phyloP scores from a whole-genome alignment of 2,113 vertebrate genomes.

The Hipposideros armiger region DNA sequence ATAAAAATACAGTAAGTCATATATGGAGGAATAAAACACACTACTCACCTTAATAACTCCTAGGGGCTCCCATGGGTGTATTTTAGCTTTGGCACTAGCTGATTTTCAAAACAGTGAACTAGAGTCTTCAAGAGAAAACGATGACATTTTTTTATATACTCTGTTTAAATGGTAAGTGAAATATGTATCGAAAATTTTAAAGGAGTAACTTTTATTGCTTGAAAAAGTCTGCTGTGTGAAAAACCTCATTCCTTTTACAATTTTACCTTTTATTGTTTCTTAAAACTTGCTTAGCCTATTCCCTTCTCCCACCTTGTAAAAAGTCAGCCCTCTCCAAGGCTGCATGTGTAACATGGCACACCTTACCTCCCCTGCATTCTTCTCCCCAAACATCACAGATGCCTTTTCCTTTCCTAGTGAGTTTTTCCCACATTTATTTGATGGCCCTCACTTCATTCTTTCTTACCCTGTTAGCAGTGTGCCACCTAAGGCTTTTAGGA shows the following conservation, averaged over 20 bases:
- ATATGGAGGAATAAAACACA: neutral
- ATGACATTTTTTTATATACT: slow-evolving; percentile 1
- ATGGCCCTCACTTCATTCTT: neutral
- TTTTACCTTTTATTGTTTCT: slow-evolving; percentile 10
- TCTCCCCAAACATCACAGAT: neutral
- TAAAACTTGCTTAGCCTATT: neutral
- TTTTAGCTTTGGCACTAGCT: neutral
- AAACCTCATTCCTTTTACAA: slow-evolving; percentile 6
- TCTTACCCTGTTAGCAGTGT: neutral
- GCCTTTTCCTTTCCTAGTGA: neutral
- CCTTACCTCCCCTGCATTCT: neutral
- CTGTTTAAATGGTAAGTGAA: neutral
- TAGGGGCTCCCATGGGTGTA: neutral
- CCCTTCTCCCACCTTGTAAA: neutral
- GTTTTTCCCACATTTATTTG: neutral
- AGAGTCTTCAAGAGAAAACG: neutral
- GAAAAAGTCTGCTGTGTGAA: neutral
- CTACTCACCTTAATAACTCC: neutral
- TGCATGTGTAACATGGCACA: neutral
- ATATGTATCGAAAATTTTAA: neutral
- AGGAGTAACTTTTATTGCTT: neutral
- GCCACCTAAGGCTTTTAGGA: neutral
- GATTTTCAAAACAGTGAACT: neutral
- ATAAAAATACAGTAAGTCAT: neutral
- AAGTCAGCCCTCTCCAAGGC: neutral